Evolutionary conservation across 2,888 invertebrate genomes (phyloP).

Genomic region (Trichogramma evanescens): DNA sequence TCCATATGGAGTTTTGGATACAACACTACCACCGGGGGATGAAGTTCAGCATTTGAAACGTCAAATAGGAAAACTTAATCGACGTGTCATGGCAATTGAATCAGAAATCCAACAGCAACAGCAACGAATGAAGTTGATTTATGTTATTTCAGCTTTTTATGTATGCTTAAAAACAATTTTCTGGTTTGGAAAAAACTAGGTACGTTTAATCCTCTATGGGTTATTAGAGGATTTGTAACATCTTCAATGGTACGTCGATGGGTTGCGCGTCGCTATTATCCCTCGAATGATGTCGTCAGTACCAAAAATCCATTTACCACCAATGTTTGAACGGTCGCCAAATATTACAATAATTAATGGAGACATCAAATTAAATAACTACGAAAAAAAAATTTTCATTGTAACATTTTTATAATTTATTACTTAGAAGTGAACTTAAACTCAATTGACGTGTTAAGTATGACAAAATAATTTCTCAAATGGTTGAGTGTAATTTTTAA

Average conservation of each 20-base stretch:
- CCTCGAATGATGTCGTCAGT: constrained; percentile 1
- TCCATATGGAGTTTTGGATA: constrained; percentile 47
- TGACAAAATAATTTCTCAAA: background rate
- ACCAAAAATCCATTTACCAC: constrained; percentile 3
- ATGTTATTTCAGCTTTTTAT: constrained; percentile 78
- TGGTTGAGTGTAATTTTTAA: constrained; percentile 17
- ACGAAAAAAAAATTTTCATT: constrained; percentile 8
- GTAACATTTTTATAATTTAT: constrained; percentile 2
- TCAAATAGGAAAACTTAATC: constrained; percentile 80
- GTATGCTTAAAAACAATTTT: constrained; percentile 77
- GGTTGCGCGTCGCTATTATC: background rate
- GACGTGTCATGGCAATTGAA: constrained; percentile 80
- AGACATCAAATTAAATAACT: background rate
- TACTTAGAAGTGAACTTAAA: constrained; percentile 3
- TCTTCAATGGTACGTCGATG: constrained; percentile 9
- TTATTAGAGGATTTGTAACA: background rate
- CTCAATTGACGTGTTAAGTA: constrained; percentile 3
- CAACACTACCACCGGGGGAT: constrained; percentile 54
- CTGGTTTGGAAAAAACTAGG: constrained; percentile 65
- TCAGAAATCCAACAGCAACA: constrained; percentile 76
- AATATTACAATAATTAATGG: too few species aligned
- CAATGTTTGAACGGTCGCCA: background rate
- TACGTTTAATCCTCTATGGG: background rate
- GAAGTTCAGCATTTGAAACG: constrained; percentile 76
- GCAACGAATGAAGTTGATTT: constrained; percentile 80